Percentiles rank a stretch among this genome's conserved stretches.
These are phyloP conservation scores for Malacoraja senta DNA, from an alignment of 2,797 vertebrate genomes.

Conservation along the genomic window DNA sequence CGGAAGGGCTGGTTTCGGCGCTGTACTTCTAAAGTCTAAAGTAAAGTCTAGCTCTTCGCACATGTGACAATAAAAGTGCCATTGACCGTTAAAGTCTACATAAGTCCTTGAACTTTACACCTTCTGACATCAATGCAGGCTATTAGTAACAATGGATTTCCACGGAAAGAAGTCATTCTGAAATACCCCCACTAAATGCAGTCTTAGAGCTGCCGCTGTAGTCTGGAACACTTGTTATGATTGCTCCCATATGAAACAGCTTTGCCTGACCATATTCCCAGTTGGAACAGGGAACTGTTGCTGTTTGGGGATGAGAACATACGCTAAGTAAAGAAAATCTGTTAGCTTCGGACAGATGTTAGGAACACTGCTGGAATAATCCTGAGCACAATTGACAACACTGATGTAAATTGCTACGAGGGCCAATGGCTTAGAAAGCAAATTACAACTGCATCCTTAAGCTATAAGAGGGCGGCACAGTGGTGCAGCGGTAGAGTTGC, in stretches of 20 bases:
- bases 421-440: constrained; percentile 2
- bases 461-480: no score
- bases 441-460: not conserved
- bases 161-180: not conserved
- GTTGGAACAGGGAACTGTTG: constrained; percentile 10
- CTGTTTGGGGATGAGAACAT: constrained; percentile 20
- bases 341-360: constrained; percentile 26
- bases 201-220: not conserved
- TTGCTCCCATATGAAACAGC: not conserved
- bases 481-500: no score
- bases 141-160: not conserved
- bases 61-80: no score
- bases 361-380: not conserved
- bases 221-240: not conserved
- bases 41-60: no score
- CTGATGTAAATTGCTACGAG: not conserved
- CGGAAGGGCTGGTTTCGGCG: no score
- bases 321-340: constrained; percentile 15
- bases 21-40: no score
- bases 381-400: not conserved
- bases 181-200: not conserved
- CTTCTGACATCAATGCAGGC: not conserved
- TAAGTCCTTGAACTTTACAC: not conserved
- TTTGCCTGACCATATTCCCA: constrained; percentile 31
- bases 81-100: not conserved